phyloP scores from a whole-genome alignment of 1,140 invertebrate genomes.

The Ceratina japonica region DNA sequence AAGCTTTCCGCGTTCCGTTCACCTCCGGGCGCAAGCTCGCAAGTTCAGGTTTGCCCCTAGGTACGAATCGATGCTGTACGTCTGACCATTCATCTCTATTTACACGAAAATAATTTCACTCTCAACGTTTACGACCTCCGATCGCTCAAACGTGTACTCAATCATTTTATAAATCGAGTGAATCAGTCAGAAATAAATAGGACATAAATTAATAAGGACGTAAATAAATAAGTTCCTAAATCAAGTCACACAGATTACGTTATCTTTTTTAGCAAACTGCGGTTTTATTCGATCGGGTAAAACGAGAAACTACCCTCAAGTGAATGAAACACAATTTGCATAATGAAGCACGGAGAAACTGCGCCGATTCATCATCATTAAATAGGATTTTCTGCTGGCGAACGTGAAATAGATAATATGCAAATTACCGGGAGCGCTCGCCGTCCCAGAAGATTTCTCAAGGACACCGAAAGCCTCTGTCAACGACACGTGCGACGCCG shows the following conservation, averaged over 20 bases:
- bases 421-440: no score
- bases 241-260: no score
- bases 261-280: no score
- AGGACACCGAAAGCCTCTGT: not conserved
- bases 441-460: no score
- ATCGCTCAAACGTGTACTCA: not conserved
- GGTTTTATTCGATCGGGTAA: no score
- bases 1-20: slow-evolving; percentile 61
- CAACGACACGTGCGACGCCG: not conserved
- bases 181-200: not conserved
- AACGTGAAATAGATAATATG: no score
- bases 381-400: no score
- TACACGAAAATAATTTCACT: slow-evolving; percentile 29
- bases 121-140: not conserved
- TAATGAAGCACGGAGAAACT: no score
- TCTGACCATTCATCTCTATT: slow-evolving; percentile 58
- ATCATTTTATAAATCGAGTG: not conserved
- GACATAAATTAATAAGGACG: not conserved
- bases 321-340: no score
- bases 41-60: slow-evolving; percentile 50
- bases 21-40: slow-evolving; percentile 63
- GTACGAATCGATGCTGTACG: slow-evolving; percentile 72
- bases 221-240: not conserved
- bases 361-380: no score
- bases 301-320: no score